These are phyloP conservation scores for Brachionichthys hirsutus DNA, from an alignment of 2,113 vertebrate genomes.

Conservation along the genomic window DNA sequence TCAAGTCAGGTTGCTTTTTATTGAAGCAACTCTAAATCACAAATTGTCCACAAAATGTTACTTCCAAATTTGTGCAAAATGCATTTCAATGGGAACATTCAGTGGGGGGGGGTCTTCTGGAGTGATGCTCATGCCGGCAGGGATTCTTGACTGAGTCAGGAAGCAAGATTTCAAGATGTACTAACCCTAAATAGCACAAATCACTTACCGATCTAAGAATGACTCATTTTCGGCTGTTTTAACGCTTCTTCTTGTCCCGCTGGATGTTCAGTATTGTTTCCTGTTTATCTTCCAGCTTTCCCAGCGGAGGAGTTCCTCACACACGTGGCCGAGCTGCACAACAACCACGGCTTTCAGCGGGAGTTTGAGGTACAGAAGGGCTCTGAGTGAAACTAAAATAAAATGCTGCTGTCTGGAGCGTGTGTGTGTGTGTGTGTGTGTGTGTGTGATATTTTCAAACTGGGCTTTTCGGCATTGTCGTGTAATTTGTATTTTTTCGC, in stretches of 20 bases:
- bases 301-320: constrained; percentile 89
- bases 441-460: constrained; percentile 11
- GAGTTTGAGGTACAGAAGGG: constrained; percentile 90
- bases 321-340: constrained; percentile 90
- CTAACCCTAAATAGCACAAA: too few species aligned
- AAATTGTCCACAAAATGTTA: not conserved
- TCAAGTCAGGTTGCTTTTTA: not conserved
- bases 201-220: too few species aligned
- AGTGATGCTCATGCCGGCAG: too few species aligned
- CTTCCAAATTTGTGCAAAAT: not conserved
- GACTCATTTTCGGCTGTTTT: not conserved
- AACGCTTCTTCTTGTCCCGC: not conserved
- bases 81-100: too few species aligned
- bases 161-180: too few species aligned
- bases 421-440: constrained; percentile 5
- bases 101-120: too few species aligned
- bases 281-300: constrained; percentile 76
- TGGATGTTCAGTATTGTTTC: not conserved
- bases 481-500: constrained; percentile 58
- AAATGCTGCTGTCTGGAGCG: not conserved
- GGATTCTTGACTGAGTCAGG: too few species aligned
- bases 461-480: constrained; percentile 41
- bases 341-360: constrained; percentile 85
- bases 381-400: too few species aligned
- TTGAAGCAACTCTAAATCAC: not conserved